Conservation (phyloP, 2,113 vertebrate species). For the Bubo scandiacus region DNA sequence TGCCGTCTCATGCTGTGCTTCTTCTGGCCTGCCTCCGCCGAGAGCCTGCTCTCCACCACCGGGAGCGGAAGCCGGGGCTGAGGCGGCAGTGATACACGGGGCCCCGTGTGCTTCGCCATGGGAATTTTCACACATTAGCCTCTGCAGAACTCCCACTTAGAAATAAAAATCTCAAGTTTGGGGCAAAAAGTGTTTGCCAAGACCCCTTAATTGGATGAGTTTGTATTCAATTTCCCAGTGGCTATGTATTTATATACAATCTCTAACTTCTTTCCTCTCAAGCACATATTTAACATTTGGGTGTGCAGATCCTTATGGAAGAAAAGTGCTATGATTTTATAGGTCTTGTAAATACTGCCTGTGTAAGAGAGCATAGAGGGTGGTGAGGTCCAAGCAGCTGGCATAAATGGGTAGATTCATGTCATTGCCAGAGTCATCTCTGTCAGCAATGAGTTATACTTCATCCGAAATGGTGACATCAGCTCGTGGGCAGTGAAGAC, state of each 20-base stretch:
- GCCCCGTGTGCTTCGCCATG: neutral
- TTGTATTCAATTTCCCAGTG: neutral
- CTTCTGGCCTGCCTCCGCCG: neutral
- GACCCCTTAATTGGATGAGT: neutral
- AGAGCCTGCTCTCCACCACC: neutral
- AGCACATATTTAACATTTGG: neutral
- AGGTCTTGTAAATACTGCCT: neutral
- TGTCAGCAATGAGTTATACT: neutral
- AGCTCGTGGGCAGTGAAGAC: neutral
- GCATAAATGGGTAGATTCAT: neutral
- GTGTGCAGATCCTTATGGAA: neutral
- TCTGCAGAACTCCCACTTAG: slow-evolving; percentile 35
- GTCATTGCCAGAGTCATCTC: neutral
- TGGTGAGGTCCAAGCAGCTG: neutral
- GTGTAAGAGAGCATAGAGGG: neutral
- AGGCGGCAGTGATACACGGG: neutral
- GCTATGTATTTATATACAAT: neutral
- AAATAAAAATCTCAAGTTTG: neutral
- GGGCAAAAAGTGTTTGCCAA: neutral
- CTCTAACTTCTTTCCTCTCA: neutral
- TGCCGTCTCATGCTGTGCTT: slow-evolving; percentile 15
- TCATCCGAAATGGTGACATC: neutral
- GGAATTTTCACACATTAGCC: slow-evolving; percentile 28
- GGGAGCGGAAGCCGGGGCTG: neutral
- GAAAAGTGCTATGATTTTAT: neutral